phyloP scores from a whole-genome alignment of 2,113 vertebrate species.

The Petaurus breviceps region DNA sequence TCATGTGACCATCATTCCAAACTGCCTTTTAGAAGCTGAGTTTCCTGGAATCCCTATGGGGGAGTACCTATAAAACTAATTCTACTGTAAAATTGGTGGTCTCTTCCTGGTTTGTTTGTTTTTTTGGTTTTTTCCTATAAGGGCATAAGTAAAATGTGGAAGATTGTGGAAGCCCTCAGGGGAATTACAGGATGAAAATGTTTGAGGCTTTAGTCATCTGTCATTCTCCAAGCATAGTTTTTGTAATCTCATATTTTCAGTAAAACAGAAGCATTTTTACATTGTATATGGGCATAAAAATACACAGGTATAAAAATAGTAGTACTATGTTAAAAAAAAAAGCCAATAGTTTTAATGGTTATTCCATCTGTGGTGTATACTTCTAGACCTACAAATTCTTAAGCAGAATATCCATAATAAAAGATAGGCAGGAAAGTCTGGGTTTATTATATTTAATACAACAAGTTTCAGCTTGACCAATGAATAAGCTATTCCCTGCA shows the following conservation, averaged over 20 bases:
- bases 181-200: slow-evolving; percentile 38
- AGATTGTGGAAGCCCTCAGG: neutral
- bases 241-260: slow-evolving; percentile 1
- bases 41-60: neutral
- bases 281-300: slow-evolving; percentile 34
- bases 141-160: neutral
- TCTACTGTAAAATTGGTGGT: neutral
- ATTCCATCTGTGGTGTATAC: neutral
- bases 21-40: neutral
- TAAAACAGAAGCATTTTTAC: slow-evolving; percentile 11
- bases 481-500: neutral
- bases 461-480: neutral
- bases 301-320: slow-evolving; percentile 40
- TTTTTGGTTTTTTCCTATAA: slow-evolving; percentile 10
- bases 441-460: neutral
- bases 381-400: neutral
- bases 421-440: neutral
- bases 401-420: neutral
- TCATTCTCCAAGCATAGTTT: slow-evolving; percentile 24
- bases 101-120: no score
- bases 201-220: neutral
- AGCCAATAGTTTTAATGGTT: neutral
- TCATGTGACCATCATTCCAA: neutral
- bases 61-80: neutral
- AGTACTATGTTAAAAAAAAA: neutral